Percentiles rank a stretch among this genome's conserved stretches.
These are phyloP conservation scores for Scarus forsteni DNA, from an alignment of 2,797 vertebrate genomes.

Conservation along the genomic window DNA sequence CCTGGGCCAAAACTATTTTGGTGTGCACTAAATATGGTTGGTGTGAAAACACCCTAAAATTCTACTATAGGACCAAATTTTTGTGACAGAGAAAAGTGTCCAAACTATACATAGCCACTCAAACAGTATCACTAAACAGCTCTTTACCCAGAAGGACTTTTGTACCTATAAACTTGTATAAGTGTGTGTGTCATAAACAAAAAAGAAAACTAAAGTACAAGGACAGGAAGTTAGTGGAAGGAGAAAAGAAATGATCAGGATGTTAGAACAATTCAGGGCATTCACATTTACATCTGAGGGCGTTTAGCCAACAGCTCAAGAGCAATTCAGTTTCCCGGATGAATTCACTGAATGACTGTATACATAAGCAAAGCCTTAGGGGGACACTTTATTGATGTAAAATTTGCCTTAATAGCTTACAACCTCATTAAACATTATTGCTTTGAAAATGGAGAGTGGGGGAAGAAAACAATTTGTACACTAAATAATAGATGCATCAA, in stretches of 20 bases:
- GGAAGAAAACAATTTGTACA: conserved; percentile 41
- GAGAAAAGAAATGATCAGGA: neutral
- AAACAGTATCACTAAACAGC: too few species aligned
- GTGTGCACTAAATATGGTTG: too few species aligned
- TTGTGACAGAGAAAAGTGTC: too few species aligned
- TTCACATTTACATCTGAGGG: conserved; percentile 12
- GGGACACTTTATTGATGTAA: conserved; percentile 34
- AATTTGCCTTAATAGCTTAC: conserved; percentile 32
- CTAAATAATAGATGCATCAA: conserved; percentile 53
- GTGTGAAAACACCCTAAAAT: too few species aligned
- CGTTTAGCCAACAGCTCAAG: neutral
- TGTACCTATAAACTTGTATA: conserved; percentile 27
- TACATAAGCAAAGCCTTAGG: conserved; percentile 35
- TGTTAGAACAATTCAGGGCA: neutral
- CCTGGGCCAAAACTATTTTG: too few species aligned
- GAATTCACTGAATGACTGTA: conserved; percentile 9
- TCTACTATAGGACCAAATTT: too few species aligned
- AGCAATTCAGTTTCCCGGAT: neutral
- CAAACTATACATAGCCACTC: too few species aligned
- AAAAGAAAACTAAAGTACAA: neutral
- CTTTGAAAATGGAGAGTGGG: conserved; percentile 32
- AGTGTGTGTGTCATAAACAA: conserved; percentile 3
- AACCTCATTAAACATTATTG: conserved; percentile 61
- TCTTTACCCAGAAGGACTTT: neutral
- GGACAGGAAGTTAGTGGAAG: neutral